These are phyloP conservation scores for Nephrotoma appendiculata DNA, from an alignment of 2,888 invertebrate species.

Conservation along the genomic window DNA sequence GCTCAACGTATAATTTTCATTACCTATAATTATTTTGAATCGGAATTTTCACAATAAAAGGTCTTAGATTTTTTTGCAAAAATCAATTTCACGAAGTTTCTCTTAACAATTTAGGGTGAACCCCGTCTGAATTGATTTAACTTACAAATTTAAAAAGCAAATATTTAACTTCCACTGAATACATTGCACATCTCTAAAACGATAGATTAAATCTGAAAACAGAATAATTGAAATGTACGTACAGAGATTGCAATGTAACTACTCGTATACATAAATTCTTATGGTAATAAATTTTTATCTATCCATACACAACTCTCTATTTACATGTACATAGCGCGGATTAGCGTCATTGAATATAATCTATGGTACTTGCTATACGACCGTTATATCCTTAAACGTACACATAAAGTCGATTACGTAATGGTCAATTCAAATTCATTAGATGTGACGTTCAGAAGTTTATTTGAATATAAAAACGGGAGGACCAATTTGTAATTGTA, in stretches of 20 bases:
- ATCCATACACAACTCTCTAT: neutral
- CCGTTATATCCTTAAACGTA: neutral
- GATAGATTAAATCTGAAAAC: neutral
- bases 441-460: neutral
- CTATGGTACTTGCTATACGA: neutral
- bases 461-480: neutral
- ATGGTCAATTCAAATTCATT: neutral
- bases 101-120: too few species aligned
- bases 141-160: neutral
- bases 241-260: neutral
- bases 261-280: neutral
- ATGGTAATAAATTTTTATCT: neutral
- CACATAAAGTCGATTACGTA: neutral
- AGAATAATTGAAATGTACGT: neutral
- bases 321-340: neutral
- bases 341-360: neutral
- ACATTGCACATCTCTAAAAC: neutral
- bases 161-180: neutral
- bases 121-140: too few species aligned
- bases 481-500: neutral
- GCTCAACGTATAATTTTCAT: too few species aligned
- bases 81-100: too few species aligned
- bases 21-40: too few species aligned
- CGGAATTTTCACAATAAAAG: too few species aligned
- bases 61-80: too few species aligned